phyloP scores from a whole-genome alignment of 1,140 invertebrate species.

The Idris sp. region DNA sequence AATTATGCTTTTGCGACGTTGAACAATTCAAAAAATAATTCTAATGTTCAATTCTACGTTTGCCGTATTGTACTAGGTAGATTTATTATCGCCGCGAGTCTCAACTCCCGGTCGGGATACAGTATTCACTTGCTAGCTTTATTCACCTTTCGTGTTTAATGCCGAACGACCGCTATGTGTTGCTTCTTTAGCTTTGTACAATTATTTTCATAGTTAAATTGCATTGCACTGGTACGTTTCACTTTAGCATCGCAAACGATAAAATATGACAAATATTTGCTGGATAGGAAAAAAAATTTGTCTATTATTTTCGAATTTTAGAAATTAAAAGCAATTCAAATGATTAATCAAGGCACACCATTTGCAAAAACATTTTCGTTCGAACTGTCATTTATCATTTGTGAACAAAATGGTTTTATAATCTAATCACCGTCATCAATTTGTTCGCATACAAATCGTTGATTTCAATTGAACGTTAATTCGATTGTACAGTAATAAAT shows the following conservation, averaged over 20 bases:
- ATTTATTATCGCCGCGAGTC: slow-evolving; percentile 68
- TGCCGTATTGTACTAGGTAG: slow-evolving; percentile 48
- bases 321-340: slow-evolving; percentile 12
- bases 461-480: background rate
- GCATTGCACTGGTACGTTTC: slow-evolving; percentile 6
- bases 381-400: background rate
- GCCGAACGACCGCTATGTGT: slow-evolving; percentile 57
- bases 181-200: slow-evolving; percentile 33
- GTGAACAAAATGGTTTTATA: background rate
- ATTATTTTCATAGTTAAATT: slow-evolving; percentile 40
- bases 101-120: slow-evolving; percentile 50
- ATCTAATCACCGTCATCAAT: no score
- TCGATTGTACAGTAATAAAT: background rate
- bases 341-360: slow-evolving; percentile 21
- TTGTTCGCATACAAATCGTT: no score
- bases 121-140: slow-evolving; percentile 66
- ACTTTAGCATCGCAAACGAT: no score
- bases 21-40: no score
- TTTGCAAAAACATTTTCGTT: no score
- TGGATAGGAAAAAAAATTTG: slow-evolving; percentile 13
- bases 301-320: slow-evolving; percentile 22
- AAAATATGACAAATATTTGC: slow-evolving; percentile 37
- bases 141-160: slow-evolving; percentile 66
- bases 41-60: no score
- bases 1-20: no score